Base-by-base conservation (phyloP, 2,113 vertebrate species). In the Phainopepla nitens region DNA sequence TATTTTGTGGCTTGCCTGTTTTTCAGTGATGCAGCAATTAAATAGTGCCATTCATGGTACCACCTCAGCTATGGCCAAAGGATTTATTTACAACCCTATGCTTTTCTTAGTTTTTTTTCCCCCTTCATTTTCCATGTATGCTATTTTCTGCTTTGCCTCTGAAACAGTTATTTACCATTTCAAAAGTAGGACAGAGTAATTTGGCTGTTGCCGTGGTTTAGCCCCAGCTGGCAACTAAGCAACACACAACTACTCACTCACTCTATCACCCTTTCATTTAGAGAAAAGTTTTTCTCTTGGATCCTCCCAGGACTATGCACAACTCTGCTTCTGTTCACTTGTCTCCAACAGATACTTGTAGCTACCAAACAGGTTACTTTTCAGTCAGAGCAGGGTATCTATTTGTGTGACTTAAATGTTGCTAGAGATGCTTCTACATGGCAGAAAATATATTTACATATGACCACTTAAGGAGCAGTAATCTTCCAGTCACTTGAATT, bases 241-340 rank as follows among this genome's bases (percentile, higher is more conserved):
- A 45, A 12, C 7, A 23, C 22, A 35, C 10, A 31, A 23, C 15
- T 13, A 24, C 23, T 44, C 0, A 0, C 10, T 79, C 18, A 17
- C 18, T 29, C 10, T 13, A 10, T 10, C 16, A 31, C 2, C 2
- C 10, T 53, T 68, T 27, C 18, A 24, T 20, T 49, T 54, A 4
- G 28, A 45, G 44, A 54, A 73, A 24, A 7, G 10, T 18, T 12
- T 51, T 41, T 44, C 17, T 13, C 28, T 17, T 4, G 6, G 16
- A 17, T 56, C 14, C 82, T 81, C 27, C n/a, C 33, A 47, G 35
- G 29, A 16, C 33, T 45, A 2, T 18, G 29, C 33, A 31, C n/a
- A 68, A 10, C 6, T 71, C n/a, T 54, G 28, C 33, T n/a, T 42
- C 15, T 54, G n/a, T 70, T 73, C 41, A 4, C 18, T 86, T 4